phyloP scores from a whole-genome alignment of 2,888 invertebrate species.

The Plemyria rubiginata region DNA sequence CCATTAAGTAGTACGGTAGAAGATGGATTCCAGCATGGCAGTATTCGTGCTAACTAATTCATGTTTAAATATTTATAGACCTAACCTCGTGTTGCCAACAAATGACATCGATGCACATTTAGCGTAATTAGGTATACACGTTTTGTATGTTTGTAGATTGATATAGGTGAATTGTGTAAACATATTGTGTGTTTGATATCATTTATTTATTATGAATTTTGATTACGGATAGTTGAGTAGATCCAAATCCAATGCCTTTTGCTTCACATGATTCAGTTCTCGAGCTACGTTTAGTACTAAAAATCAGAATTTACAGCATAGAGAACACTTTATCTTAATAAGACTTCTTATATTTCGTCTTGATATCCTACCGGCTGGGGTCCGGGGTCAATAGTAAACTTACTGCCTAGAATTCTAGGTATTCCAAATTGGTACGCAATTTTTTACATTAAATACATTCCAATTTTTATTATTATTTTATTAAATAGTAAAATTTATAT shows the following conservation, averaged over 20 bases:
- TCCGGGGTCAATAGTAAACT: background rate
- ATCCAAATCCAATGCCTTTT: too few species aligned
- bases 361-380: background rate
- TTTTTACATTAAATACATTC: constrained; percentile 20
- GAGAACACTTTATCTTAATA: too few species aligned
- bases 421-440: background rate
- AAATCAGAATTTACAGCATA: too few species aligned
- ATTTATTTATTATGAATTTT: too few species aligned
- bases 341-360: too few species aligned
- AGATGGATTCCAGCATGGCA: too few species aligned
- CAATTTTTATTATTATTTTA: constrained; percentile 22
- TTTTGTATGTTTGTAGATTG: constrained; percentile 62
- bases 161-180: constrained; percentile 25
- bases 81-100: constrained; percentile 59
- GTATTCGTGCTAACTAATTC: constrained; percentile 4
- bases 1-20: too few species aligned
- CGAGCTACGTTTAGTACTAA: too few species aligned
- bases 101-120: constrained; percentile 52
- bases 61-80: constrained; percentile 12
- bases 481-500: constrained; percentile 3
- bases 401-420: background rate
- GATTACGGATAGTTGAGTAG: too few species aligned
- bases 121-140: constrained; percentile 44
- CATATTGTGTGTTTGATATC: too few species aligned
- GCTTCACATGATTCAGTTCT: too few species aligned